Evolutionary conservation across 2,888 invertebrate species (phyloP), one percentile per base, ranked within the genome.

Genomic region (Drosophila macrospina): DNA sequence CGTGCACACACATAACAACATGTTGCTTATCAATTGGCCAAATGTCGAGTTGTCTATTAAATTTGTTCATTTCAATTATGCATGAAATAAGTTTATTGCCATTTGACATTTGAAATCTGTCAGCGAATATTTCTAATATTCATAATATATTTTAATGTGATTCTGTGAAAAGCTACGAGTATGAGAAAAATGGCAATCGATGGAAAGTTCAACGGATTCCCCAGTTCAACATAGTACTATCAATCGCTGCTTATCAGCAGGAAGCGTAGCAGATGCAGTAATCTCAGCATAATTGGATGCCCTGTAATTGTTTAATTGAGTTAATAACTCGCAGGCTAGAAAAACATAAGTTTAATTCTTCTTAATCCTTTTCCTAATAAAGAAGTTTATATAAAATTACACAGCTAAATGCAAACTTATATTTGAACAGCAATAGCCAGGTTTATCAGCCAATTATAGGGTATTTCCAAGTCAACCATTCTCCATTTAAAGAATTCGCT

Each of bases 1-100:
- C 60, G 20, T 34, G n/a, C 13, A 13, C 7, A 20, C 60, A 67
- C 41, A 50, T 56, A 62, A 20, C n/a, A 26, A 54, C 10, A 63
- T 42, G 1, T 20, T 44, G 30, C 71, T 80, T 74, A 83, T 80
- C 83, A 75, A 54, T 64, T 67, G 48, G 36, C 69, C 67, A 73
- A 78, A 71, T 77, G 48, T 64, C 45, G 63, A 70, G 69, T 67
- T 62, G 61, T 60, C 68, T 68, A 45, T 80, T 69, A 75, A 83
- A 90, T 90, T 89, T 89, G 90, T 90, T 85, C 81, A 86, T 80
- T 84, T 90, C 78, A 90, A 90, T 90, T 90, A 88, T 74, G 90
- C 90, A 89, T 88, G 84, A 90, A 90, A 90, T 90, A 77, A 78
- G 90, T 88, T 82, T 84, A 83, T 80, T 89, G 78, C 81, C 81